These are phyloP conservation scores for Luscinia luscinia DNA, from an alignment of 2,797 vertebrate genomes.

Conservation along the genomic window DNA sequence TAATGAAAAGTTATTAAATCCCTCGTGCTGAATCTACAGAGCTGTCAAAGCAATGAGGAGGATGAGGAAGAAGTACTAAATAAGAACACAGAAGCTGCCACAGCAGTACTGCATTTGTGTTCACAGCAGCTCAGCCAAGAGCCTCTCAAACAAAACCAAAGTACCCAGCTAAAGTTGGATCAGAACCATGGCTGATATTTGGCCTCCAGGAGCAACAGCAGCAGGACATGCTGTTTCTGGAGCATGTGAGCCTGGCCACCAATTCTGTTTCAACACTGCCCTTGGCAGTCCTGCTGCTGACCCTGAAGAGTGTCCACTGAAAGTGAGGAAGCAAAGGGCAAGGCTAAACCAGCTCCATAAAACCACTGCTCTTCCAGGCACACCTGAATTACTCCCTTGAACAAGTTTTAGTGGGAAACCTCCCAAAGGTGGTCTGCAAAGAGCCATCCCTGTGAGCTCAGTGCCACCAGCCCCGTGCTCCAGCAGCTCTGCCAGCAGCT, in stretches of 20 bases:
- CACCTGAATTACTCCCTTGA: neutral
- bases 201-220: neutral
- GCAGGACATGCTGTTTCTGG: neutral
- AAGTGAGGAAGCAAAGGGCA: neutral
- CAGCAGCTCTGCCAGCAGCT: neutral
- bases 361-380: neutral
- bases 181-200: neutral
- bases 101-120: rapidly evolving
- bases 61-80: neutral
- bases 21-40: neutral
- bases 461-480: rapidly evolving
- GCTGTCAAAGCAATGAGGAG: neutral
- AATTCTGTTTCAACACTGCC: neutral
- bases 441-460: rapidly evolving
- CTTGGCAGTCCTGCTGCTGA: neutral
- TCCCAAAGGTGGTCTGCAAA: rapidly evolving
- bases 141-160: neutral
- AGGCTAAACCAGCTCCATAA: neutral
- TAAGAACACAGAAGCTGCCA: neutral
- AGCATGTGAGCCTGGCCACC: rapidly evolving
- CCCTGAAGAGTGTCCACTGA: neutral
- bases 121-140: neutral
- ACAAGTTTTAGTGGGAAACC: neutral
- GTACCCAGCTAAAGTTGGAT: rapidly evolving
- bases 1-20: neutral